Conservation (phyloP, 2,888 invertebrate genomes). For the Hydrotaea cyrtoneurina region DNA sequence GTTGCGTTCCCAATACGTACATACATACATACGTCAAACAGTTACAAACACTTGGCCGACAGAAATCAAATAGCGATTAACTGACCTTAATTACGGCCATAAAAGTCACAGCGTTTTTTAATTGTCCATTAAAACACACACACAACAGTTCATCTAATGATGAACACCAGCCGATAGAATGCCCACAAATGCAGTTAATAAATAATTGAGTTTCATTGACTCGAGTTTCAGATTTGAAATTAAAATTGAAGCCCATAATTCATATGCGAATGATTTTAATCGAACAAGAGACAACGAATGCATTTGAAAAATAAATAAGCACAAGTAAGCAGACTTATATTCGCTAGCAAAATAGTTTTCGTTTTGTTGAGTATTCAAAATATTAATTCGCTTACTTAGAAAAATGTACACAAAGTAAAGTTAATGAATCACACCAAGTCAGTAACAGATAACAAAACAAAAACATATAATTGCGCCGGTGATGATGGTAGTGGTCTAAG, state of each 20-base stretch:
- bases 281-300: too few species aligned
- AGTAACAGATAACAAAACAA: too few species aligned
- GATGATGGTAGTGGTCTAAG: too few species aligned
- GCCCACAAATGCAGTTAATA: not conserved
- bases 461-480: too few species aligned
- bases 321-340: too few species aligned
- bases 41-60: not conserved
- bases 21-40: not conserved
- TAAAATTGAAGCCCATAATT: not conserved
- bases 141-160: not conserved
- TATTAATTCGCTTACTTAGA: too few species aligned
- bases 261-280: too few species aligned
- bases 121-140: slow-evolving; percentile 13
- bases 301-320: too few species aligned
- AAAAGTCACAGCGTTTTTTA: slow-evolving; percentile 15
- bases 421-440: too few species aligned
- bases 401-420: too few species aligned
- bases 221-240: slow-evolving; percentile 8
- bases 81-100: slow-evolving; percentile 58
- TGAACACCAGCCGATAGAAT: not conserved
- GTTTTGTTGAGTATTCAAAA: too few species aligned
- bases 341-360: too few species aligned
- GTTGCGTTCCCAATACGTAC: not conserved
- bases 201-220: not conserved
- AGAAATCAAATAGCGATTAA: slow-evolving; percentile 56